Percentiles rank a stretch among this genome's conserved stretches.
These are phyloP conservation scores for Diploptera punctata DNA, from an alignment of 2,888 invertebrate genomes.

Conservation along the genomic window DNA sequence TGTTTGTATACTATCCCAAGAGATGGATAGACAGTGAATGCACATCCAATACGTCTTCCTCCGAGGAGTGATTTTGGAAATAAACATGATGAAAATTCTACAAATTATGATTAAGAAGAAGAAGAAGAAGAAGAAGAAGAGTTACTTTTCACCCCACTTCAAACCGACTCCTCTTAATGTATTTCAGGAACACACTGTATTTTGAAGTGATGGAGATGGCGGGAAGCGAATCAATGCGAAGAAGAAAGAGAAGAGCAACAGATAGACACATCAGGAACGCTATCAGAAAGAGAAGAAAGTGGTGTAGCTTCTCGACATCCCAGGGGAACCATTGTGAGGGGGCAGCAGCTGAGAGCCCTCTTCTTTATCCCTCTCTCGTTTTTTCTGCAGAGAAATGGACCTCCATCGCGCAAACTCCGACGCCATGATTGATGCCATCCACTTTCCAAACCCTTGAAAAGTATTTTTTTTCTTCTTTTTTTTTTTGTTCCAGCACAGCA, in stretches of 20 bases:
- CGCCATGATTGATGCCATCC: slow-evolving; percentile 35
- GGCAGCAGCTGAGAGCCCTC: background rate
- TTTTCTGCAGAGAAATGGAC: slow-evolving; percentile 16
- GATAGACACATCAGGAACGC: slow-evolving; percentile 8
- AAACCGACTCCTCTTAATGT: no score
- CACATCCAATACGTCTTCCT: no score
- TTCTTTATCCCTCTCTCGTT: background rate
- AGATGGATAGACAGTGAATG: no score
- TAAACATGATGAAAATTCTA: no score
- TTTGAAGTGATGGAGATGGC: no score
- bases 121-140: no score
- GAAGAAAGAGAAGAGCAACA: background rate
- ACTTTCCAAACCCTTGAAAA: slow-evolving; percentile 20
- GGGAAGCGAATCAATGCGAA: background rate
- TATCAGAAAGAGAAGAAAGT: slow-evolving; percentile 2
- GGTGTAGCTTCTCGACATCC: slow-evolving; percentile 23
- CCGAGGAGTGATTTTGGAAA: no score
- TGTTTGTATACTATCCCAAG: no score
- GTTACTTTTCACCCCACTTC: no score
- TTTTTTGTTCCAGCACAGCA: no score
- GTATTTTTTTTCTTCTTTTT: background rate
- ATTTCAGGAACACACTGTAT: no score
- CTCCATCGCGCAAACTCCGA: slow-evolving; percentile 21
- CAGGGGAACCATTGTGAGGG: slow-evolving; percentile 22
- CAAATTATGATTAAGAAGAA: no score